phyloP scores from a whole-genome alignment of 2,888 invertebrate species.

The Melanophora roralis region DNA sequence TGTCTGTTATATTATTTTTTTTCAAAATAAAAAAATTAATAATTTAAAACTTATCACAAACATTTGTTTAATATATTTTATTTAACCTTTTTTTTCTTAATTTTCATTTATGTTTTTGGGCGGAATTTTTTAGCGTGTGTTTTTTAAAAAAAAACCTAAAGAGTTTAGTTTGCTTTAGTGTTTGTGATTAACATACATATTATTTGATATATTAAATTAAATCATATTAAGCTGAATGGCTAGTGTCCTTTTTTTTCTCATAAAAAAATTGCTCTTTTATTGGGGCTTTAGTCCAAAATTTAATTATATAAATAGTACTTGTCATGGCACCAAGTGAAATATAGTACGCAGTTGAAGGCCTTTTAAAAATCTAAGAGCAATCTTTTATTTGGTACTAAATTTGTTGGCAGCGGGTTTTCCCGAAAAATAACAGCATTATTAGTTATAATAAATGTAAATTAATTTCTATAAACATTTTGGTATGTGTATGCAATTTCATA shows the following conservation, averaged over 20 bases:
- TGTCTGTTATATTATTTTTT: slow-evolving; percentile 44
- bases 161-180: neutral
- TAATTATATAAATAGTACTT: no score
- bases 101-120: slow-evolving; percentile 62
- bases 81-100: neutral
- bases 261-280: no score
- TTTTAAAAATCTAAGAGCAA: no score
- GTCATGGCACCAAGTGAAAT: no score
- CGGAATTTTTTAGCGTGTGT: slow-evolving; percentile 67
- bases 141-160: slow-evolving; percentile 60
- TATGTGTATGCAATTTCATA: neutral
- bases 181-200: neutral
- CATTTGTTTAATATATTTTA: slow-evolving; percentile 42
- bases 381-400: no score
- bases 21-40: slow-evolving; percentile 54
- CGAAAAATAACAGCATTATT: no score
- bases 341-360: no score
- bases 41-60: slow-evolving; percentile 74
- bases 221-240: no score
- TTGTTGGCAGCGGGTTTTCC: no score
- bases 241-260: no score
- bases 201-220: neutral
- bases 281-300: no score
- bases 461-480: slow-evolving; percentile 1
- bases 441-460: neutral